Evolutionary conservation across 1,140 invertebrate genomes (phyloP), one percentile per base, ranked within the genome.

Genomic region (Macrobrachium nipponense): DNA sequence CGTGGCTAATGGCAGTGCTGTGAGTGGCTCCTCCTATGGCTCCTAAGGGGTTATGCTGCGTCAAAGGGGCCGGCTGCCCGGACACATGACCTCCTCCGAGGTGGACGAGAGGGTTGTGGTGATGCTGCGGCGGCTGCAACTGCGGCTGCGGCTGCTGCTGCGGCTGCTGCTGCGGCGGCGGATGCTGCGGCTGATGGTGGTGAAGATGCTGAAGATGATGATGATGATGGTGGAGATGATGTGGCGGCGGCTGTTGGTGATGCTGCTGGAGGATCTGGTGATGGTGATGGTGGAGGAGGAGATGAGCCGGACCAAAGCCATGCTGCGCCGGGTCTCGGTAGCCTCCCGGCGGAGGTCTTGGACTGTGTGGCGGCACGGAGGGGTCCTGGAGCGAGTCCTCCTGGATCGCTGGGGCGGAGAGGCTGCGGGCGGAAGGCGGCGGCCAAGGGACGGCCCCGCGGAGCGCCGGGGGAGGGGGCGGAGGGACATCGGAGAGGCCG

Each of bases 401-500:
- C 82, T 80, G 82, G 62, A 81, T 76, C 27, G 82, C 70, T 4
- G 82, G 82, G 76, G 64, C 83, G 87, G 73, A 85, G 78, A 60
- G 87, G 62, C 87, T 85, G 75, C 78, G 87, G 83, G 73, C 62
- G 80, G 62, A 84, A 44, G 73, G 82, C 87, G 87, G 82, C 87
- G 77, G 81, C 43, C 75, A 51, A 27, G 82, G 87, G 62, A 85
- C 80, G 36, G 83, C 82, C 60, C 82, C 87, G 27, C 82, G 66
- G 23, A 88, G 82, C 61, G 83, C 79, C 27, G 82, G 82, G 15
- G 77, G 87, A 23, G 82, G 87, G 51, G 82, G 80, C 78, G 79
- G 82, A n/a, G 87, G 87, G 60, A 77, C 73, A 76, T 88, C 88
- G 62, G 78, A 83, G 76, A 88, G 88, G 81, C 88, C 88, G 15